Conservation (phyloP, 2,797 vertebrate species). For the Sebastes alutus region DNA sequence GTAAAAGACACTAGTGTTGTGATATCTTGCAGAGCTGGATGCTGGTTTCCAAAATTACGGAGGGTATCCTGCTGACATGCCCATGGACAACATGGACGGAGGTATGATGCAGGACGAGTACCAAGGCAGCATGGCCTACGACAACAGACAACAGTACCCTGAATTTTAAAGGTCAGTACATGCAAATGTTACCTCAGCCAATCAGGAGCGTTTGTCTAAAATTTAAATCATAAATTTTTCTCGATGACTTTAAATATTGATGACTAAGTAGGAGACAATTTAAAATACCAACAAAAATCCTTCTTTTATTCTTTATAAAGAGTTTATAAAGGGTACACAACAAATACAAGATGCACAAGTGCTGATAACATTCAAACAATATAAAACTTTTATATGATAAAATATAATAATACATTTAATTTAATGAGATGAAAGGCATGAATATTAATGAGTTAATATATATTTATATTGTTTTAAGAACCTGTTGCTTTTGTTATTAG, state of each 20-base stretch:
- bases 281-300: background rate
- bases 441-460: background rate
- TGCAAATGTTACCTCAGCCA: background rate
- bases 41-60: slow-evolving; percentile 27
- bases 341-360: background rate
- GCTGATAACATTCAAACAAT: background rate
- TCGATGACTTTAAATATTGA: background rate
- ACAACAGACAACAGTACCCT: slow-evolving; percentile 14
- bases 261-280: background rate
- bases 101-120: slow-evolving; percentile 69
- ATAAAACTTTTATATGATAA: background rate
- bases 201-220: background rate
- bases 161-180: slow-evolving; percentile 71
- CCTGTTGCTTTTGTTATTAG: background rate
- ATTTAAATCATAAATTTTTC: background rate
- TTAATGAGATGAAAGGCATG: background rate
- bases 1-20: background rate
- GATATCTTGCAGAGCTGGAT: slow-evolving; percentile 73
- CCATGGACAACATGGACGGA: slow-evolving; percentile 50
- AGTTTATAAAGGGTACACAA: background rate
- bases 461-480: background rate
- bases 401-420: background rate
- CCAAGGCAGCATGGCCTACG: slow-evolving; percentile 32
- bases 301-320: background rate
- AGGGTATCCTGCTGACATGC: slow-evolving; percentile 30